Conservation (phyloP, 2,888 invertebrate species). For the Folsomia manolachei region DNA sequence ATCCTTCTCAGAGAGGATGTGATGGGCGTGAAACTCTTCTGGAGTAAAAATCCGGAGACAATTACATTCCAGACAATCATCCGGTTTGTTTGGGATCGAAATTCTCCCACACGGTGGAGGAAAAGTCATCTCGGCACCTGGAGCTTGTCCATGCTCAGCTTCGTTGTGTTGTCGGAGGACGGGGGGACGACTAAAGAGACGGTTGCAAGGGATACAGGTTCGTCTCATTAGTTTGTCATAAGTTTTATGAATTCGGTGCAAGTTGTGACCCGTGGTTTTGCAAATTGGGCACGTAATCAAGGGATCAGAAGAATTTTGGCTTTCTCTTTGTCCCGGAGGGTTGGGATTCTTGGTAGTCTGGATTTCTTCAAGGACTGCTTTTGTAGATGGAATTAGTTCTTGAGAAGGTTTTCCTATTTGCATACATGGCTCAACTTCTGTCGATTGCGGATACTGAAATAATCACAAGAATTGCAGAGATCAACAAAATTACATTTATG, state of each 20-base stretch:
- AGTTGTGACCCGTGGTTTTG: background rate
- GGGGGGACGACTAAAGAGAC: background rate
- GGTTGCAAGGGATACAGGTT: background rate
- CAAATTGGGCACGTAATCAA: background rate
- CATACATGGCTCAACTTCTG: background rate
- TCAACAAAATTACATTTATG: background rate
- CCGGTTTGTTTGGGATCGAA: too few species aligned
- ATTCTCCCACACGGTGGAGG: background rate
- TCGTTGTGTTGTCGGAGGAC: background rate
- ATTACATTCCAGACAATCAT: background rate
- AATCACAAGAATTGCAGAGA: too few species aligned
- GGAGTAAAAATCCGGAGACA: background rate
- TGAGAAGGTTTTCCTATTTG: too few species aligned
- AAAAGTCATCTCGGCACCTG: background rate
- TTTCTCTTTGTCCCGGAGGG: too few species aligned
- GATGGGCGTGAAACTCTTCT: background rate
- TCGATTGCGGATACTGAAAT: background rate
- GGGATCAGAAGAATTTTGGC: too few species aligned
- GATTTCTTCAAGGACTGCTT: too few species aligned
- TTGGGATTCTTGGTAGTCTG: background rate
- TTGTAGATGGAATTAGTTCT: too few species aligned
- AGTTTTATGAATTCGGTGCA: background rate
- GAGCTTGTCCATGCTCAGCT: background rate
- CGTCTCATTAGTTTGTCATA: background rate
- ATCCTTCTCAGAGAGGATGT: background rate